A percentile compares a stretch with the other conserved stretches of the same genome.
phyloP scores from a whole-genome alignment of 2,797 vertebrate species.

The Stomatorhinus walkeri region DNA sequence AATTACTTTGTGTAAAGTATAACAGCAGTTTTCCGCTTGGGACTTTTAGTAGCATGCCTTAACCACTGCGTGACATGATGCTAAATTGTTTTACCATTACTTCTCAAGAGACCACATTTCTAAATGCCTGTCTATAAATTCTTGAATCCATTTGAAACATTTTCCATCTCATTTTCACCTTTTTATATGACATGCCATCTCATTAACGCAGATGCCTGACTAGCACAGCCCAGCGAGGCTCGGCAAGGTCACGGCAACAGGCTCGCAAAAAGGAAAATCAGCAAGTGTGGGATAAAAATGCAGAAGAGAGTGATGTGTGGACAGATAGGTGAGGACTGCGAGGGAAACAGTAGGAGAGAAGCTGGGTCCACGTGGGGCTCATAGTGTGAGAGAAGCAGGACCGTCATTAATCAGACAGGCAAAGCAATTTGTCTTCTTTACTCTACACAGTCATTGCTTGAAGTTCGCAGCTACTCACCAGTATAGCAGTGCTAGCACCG shows the following conservation, averaged over 20 bases:
- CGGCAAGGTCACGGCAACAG: background rate
- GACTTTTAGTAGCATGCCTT: background rate
- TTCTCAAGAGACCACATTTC: background rate
- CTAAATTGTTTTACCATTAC: background rate
- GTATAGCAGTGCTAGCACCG: background rate
- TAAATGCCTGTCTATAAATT: background rate
- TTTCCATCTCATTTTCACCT: background rate
- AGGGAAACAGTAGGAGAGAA: background rate
- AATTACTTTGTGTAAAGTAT: background rate
- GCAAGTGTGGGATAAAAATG: background rate
- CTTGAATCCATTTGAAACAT: background rate
- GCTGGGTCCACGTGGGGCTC: background rate
- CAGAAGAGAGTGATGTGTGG: background rate
- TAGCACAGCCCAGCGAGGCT: background rate
- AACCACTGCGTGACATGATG: background rate
- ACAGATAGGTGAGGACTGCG: background rate
- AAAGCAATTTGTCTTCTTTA: background rate
- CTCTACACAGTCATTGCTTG: background rate
- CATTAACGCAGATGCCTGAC: background rate
- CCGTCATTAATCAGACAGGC: background rate
- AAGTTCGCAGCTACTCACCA: background rate
- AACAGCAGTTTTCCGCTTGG: background rate
- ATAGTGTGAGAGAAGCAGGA: background rate
- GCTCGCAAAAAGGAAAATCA: background rate
- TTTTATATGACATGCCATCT: background rate